Conservation (phyloP, 2,113 vertebrate species). For the Petrocephalus zakoni region DNA sequence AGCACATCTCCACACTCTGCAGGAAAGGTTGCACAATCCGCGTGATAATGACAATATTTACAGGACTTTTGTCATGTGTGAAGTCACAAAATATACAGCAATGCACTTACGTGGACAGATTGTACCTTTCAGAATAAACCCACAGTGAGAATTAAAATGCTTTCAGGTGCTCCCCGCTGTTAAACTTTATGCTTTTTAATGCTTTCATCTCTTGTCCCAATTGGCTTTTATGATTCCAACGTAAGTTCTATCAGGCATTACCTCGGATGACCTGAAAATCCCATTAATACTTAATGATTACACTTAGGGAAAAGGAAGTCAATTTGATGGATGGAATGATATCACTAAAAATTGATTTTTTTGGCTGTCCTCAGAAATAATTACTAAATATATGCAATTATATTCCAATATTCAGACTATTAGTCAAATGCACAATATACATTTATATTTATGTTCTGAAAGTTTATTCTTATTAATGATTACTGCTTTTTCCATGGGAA, state of each 20-base stretch:
- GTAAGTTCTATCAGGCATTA: slow-evolving; percentile 14
- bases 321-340: slow-evolving; percentile 19
- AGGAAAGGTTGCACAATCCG: slow-evolving; percentile 49
- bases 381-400: slow-evolving; percentile 10
- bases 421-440: neutral
- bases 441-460: neutral
- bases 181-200: slow-evolving; percentile 4
- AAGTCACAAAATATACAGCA: slow-evolving; percentile 25
- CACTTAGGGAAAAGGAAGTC: slow-evolving; percentile 18
- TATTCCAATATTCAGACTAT: neutral
- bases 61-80: slow-evolving; percentile 44
- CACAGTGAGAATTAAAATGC: slow-evolving; percentile 9
- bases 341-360: slow-evolving; percentile 22
- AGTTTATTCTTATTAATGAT: neutral
- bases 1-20: slow-evolving; percentile 33
- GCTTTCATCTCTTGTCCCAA: neutral
- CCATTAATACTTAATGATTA: slow-evolving; percentile 24
- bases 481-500: neutral
- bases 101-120: slow-evolving; percentile 20
- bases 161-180: neutral
- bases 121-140: slow-evolving; percentile 38
- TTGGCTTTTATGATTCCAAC: slow-evolving; percentile 3
- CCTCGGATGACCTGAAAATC: slow-evolving; percentile 19
- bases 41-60: slow-evolving; percentile 42
- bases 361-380: slow-evolving; percentile 8